Conservation (phyloP, 2,888 invertebrate species). For the Pollenia amentaria region DNA sequence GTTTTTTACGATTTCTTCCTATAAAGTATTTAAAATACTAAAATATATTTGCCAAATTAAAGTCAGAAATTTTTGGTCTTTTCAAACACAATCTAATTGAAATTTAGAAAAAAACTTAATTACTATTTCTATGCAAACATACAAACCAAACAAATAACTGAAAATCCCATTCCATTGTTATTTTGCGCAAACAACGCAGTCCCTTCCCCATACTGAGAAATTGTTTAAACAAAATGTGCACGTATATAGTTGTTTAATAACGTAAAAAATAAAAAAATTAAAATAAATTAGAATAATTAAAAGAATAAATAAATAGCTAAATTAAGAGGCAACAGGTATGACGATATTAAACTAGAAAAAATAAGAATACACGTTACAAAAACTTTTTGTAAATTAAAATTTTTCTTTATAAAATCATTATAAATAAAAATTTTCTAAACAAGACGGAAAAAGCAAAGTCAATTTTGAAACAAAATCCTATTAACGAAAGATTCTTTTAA, state of each 20-base stretch:
- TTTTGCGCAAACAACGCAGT: constrained; percentile 14
- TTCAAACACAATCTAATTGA: constrained; percentile 39
- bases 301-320: constrained; percentile 1
- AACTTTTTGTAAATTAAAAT: too few relatives aligned
- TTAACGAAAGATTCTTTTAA: too few relatives aligned
- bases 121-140: constrained; percentile 30
- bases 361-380: background rate
- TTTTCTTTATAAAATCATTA: too few relatives aligned
- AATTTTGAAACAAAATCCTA: too few relatives aligned
- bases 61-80: constrained; percentile 30
- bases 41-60: too few relatives aligned
- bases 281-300: constrained; percentile 35
- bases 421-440: too few relatives aligned
- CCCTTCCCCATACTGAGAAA: constrained; percentile 24
- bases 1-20: constrained; percentile 12
- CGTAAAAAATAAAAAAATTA: constrained; percentile 14
- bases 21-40: constrained; percentile 1
- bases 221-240: constrained; percentile 35
- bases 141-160: background rate
- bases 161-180: constrained; percentile 48
- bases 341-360: constrained; percentile 7
- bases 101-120: constrained; percentile 37
- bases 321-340: background rate
- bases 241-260: constrained; percentile 31
- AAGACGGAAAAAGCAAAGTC: too few relatives aligned